phyloP scores from a whole-genome alignment of 2,888 invertebrate genomes.

The Disparrhopalites patrizii region DNA sequence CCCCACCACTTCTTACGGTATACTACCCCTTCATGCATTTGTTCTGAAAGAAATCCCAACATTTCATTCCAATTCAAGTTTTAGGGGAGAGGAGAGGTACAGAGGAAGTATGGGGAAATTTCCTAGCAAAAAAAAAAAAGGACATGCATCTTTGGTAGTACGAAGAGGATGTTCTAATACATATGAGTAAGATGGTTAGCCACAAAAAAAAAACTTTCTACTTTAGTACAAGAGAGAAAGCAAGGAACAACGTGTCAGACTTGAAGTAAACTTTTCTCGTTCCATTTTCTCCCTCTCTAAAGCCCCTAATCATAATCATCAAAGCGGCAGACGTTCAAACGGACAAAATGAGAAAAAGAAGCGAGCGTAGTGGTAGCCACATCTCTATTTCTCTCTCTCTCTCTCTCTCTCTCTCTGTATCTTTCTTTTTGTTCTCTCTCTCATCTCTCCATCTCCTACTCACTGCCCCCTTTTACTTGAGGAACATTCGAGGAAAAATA shows the following conservation, averaged over 20 bases:
- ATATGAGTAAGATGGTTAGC: too few species aligned
- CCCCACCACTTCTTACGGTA: constrained; percentile 1
- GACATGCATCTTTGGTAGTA: background rate
- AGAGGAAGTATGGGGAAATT: background rate
- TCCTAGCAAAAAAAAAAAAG: background rate
- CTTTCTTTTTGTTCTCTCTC: background rate
- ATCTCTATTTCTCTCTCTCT: background rate
- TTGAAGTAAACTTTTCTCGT: background rate
- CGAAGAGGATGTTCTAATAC: too few species aligned
- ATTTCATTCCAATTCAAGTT: background rate
- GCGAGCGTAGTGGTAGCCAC: too few species aligned
- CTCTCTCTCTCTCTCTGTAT: background rate
- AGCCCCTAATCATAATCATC: constrained; percentile 3
- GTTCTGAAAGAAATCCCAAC: background rate
- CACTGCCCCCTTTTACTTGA: too few species aligned
- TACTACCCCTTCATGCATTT: background rate
- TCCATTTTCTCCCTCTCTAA: background rate
- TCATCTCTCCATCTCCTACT: too few species aligned
- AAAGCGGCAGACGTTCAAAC: background rate
- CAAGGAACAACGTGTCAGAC: background rate
- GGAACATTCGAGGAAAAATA: too few species aligned
- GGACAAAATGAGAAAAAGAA: background rate
- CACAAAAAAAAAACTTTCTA: constrained; percentile 7
- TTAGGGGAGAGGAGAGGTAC: background rate
- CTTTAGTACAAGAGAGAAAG: background rate